Base-by-base conservation (phyloP, 1,140 invertebrate genomes). In the Chionoecetes opilio region DNA sequence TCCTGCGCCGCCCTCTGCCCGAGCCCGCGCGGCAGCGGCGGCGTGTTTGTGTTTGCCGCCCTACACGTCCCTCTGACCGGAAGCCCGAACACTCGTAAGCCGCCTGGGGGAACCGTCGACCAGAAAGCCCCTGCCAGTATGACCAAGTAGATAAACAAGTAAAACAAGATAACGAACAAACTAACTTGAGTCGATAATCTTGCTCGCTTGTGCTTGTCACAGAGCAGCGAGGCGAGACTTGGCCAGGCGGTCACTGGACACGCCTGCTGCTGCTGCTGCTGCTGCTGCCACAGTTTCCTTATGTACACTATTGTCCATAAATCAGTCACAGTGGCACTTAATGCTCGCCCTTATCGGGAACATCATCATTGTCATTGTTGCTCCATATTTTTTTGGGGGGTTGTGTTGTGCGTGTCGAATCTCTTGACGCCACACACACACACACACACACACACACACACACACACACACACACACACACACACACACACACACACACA, bases 281-380 rank as follows among this genome's bases (percentile, higher is more conserved):
- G 6, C 0, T 75, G 21, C 26, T n/a, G 63, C 21, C 46, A 14
- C 46, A 14, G 46, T 53, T 53, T 53, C 46, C 46, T 53, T 53
- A 9, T 53, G 46, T 17, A 53, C 0, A 53, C 11, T 9, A n/a
- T n/a, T 75, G 63, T 75, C 63, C 63, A 75, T 75, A 75, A 75
- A 75, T 75, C 63, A 75, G 63, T 75, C n/a, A 75, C 63, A 26
- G 21, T 75, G 63, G 63, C 63, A 75, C 63, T 75, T 75, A 75
- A 75, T 75, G 63, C 8, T 75, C n/a, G 21, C 63, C n/a, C 63
- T 75, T 75, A 75, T 75, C 63, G 26, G 63, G 63, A n/a, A n/a
- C 63, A 21, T 75, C 63, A 75, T 75, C 63, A n/a, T n/a, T n/a
- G 63, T n/a, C 41, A n/a, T 75, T 75, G 21, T n/a, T 75, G 63